These are phyloP conservation scores for Dinomys branickii DNA, from an alignment of 2,113 vertebrate genomes.

Conservation along the genomic window DNA sequence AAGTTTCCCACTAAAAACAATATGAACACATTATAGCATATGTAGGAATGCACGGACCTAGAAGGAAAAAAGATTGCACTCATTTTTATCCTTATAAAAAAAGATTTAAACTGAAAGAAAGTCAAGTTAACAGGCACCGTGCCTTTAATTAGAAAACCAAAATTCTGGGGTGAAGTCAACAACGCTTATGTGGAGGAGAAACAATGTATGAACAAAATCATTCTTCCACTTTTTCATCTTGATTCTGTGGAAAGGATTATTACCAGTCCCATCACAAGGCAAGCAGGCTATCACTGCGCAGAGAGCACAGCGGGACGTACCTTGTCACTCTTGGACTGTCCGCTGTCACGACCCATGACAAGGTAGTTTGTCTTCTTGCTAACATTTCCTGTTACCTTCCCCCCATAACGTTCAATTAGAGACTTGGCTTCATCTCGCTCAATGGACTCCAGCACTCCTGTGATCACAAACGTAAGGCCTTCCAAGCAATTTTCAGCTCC, in stretches of 20 bases:
- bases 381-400: constrained; percentile 96
- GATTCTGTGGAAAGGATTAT: background rate
- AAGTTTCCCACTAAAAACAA: background rate
- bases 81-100: constrained; percentile 21
- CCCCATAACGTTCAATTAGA: constrained; percentile 96
- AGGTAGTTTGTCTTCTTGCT: constrained; percentile 97
- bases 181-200: background rate
- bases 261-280: background rate
- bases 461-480: constrained; percentile 95
- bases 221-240: background rate
- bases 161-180: background rate
- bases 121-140: constrained; percentile 36
- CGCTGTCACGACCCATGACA: constrained; percentile 95
- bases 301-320: constrained; percentile 78
- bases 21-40: background rate
- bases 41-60: background rate
- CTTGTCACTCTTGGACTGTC: constrained; percentile 95
- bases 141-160: constrained; percentile 23
- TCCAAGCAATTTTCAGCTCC: constrained; percentile 98
- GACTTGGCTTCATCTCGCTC: constrained; percentile 96
- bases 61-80: constrained; percentile 2
- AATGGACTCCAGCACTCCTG: constrained; percentile 96
- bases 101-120: constrained; percentile 31
- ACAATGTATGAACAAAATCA: background rate
- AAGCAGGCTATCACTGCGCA: background rate